Conservation (phyloP, 2,888 invertebrate species). For the Tinea semifulvella region DNA sequence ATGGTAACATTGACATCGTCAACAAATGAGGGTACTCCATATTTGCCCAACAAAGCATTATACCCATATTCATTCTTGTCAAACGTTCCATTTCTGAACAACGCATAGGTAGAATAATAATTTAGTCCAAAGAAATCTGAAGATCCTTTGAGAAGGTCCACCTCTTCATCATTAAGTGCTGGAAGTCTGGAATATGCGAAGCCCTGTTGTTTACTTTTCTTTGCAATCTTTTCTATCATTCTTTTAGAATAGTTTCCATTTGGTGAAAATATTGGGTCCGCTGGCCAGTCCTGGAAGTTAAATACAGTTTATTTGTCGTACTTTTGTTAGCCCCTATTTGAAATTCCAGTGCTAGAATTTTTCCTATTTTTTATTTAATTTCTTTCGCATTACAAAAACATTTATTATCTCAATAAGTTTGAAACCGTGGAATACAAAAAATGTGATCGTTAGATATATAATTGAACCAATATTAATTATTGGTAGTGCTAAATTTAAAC, state of each 20-base stretch:
- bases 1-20: conserved; percentile 3
- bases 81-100: conserved; percentile 21
- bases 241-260: conserved; percentile 64
- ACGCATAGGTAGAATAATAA: conserved; percentile 61
- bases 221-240: conserved; percentile 56
- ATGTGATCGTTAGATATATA: too few relatives aligned
- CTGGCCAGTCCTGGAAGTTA: conserved; percentile 5
- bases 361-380: too few relatives aligned
- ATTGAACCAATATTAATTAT: too few relatives aligned
- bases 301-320: too few relatives aligned
- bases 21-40: conserved; percentile 8
- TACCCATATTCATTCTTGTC: neutral
- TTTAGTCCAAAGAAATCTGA: conserved; percentile 74
- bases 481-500: too few relatives aligned
- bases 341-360: too few relatives aligned
- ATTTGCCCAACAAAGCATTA: conserved; percentile 6
- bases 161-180: conserved; percentile 57
- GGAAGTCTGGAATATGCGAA: conserved; percentile 58
- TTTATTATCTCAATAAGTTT: too few relatives aligned
- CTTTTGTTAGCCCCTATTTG: too few relatives aligned
- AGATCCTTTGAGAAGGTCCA: conserved; percentile 48
- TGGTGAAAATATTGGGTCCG: conserved; percentile 57
- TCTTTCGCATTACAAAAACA: too few relatives aligned
- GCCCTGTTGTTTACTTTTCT: conserved; percentile 57
- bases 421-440: too few relatives aligned